Conservation (phyloP, 2,797 vertebrate genomes). For the Ptychobarbus kaznakovi region DNA sequence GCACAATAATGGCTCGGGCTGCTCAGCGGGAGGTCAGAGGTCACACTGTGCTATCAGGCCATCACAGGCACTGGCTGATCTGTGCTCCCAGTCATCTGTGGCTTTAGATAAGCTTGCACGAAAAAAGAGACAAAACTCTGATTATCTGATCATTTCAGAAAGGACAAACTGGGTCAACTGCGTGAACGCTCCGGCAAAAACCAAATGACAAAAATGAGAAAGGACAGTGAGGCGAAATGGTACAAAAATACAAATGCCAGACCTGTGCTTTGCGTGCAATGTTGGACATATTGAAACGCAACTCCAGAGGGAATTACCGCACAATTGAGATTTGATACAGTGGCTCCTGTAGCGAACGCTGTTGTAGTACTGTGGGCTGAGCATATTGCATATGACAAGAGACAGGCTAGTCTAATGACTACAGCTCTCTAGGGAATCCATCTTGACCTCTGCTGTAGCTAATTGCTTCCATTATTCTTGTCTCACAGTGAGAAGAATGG, state of each 20-base stretch:
- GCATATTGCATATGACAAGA: constrained; percentile 60
- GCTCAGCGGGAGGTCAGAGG: constrained; percentile 59
- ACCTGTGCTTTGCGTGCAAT: background rate
- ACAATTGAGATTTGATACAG: constrained; percentile 29
- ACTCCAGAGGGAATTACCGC: constrained; percentile 22
- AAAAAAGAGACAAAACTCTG: constrained; percentile 51
- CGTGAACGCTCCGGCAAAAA: constrained; percentile 26
- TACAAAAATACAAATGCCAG: constrained; percentile 20
- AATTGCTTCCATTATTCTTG: constrained; percentile 60
- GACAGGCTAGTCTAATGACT: constrained; percentile 69
- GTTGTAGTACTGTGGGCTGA: constrained; percentile 29
- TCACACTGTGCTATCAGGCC: constrained; percentile 61
- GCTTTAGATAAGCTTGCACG: constrained; percentile 66
- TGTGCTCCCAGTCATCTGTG: constrained; percentile 59
- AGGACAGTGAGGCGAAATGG: constrained; percentile 33
- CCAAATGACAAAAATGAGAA: constrained; percentile 37
- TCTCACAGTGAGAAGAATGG: constrained; percentile 39
- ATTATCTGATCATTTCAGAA: constrained; percentile 63
- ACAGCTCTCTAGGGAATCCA: constrained; percentile 66
- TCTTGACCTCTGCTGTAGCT: constrained; percentile 71
- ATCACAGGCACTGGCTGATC: constrained; percentile 57
- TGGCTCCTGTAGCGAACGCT: constrained; percentile 15
- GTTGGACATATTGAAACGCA: background rate
- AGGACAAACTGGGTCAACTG: constrained; percentile 58
- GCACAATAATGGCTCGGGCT: constrained; percentile 48